Percentiles rank a stretch among this genome's conserved stretches.
These are phyloP conservation scores for Burhinus oedicnemus DNA, from an alignment of 2,113 vertebrate species.

Conservation along the genomic window DNA sequence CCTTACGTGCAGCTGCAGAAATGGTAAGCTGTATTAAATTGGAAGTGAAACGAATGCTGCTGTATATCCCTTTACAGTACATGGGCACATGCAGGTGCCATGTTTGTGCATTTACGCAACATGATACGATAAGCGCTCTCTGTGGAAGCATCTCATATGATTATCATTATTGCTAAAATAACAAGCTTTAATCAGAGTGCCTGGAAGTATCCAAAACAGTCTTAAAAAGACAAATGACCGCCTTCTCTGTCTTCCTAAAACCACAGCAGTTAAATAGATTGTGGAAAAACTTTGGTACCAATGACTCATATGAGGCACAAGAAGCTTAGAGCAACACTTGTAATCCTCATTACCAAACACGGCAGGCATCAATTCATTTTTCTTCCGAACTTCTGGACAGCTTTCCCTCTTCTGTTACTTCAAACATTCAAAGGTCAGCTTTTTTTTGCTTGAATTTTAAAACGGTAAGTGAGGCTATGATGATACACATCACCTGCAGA, in stretches of 20 bases:
- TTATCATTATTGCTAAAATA: constrained; percentile 21
- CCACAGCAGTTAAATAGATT: not conserved
- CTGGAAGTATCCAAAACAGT: not conserved
- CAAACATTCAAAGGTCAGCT: not conserved
- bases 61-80: not conserved
- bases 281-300: not conserved
- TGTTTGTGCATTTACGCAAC: not conserved
- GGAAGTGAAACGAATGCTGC: not conserved
- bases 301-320: not conserved
- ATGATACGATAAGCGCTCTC: not conserved
- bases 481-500: not conserved
- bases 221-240: not conserved
- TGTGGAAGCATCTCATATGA: not conserved
- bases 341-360: not conserved
- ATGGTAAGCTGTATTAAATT: not conserved
- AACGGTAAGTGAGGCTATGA: not conserved
- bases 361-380: not conserved
- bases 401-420: not conserved
- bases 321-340: not conserved
- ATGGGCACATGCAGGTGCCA: not conserved
- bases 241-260: not conserved
- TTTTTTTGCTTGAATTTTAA: not conserved
- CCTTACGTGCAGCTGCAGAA: not conserved
- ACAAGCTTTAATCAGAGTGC: not conserved
- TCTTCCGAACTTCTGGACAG: not conserved